Conservation (phyloP, 2,797 vertebrate species). For the Numenius phaeopus region DNA sequence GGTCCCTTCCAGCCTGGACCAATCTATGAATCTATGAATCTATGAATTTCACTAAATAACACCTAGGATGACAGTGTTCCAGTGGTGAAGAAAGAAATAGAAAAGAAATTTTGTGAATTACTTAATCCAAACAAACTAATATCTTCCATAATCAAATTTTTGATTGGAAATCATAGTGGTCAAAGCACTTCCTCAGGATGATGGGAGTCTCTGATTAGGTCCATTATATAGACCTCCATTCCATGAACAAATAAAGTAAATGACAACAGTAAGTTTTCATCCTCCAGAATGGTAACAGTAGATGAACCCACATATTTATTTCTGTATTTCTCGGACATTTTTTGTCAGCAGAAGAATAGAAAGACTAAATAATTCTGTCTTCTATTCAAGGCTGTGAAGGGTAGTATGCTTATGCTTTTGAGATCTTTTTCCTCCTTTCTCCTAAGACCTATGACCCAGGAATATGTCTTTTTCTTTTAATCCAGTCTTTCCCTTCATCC, state of each 20-base stretch:
- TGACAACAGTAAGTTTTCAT: background rate
- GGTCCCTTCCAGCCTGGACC: no score
- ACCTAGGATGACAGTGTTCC: background rate
- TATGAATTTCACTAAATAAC: background rate
- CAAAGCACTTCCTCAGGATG: background rate
- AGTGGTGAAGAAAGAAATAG: background rate
- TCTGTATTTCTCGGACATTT: background rate
- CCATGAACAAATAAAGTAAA: background rate
- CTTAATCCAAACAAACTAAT: background rate
- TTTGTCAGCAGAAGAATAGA: background rate
- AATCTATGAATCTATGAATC: no score
- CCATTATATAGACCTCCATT: background rate
- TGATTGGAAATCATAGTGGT: background rate
- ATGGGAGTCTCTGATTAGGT: background rate
- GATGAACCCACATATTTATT: background rate
- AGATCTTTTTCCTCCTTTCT: background rate
- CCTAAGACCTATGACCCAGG: background rate
- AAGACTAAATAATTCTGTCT: background rate
- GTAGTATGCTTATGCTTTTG: background rate
- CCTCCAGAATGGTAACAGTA: background rate
- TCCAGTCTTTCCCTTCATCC: background rate
- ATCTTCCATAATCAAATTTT: background rate
- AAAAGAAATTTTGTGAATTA: background rate
- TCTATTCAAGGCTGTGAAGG: background rate
- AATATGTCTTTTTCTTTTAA: background rate